Evolutionary conservation across 2,888 invertebrate genomes (phyloP).

Genomic region (Coecobrya sp.): DNA sequence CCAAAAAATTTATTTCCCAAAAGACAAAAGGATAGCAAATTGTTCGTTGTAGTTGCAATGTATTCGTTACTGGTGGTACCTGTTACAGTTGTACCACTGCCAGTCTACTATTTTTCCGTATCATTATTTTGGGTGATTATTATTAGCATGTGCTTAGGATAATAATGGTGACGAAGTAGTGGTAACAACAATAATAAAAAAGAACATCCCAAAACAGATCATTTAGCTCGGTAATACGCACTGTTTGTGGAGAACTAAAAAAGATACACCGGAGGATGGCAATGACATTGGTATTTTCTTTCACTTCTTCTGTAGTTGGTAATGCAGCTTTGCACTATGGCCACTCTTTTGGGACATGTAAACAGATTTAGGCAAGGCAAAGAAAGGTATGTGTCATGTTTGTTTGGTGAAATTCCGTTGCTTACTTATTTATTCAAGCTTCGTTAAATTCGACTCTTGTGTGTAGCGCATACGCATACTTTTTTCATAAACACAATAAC

Average conservation of each 20-base stretch:
- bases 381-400: slow-evolving; percentile 21
- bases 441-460: slow-evolving; percentile 68
- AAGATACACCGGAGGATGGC: slow-evolving; percentile 1
- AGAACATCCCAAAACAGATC: neutral
- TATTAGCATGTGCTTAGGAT: slow-evolving; percentile 68
- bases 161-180: slow-evolving; percentile 24
- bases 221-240: slow-evolving; percentile 21
- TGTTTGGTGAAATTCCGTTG: slow-evolving; percentile 35
- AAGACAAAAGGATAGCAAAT: slow-evolving; percentile 58
- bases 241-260: slow-evolving; percentile 34
- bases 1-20: slow-evolving; percentile 1
- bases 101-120: slow-evolving; percentile 19
- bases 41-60: slow-evolving; percentile 18
- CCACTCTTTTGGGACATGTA: neutral
- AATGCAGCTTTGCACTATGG: neutral
- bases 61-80: slow-evolving; percentile 59
- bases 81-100: slow-evolving; percentile 46
- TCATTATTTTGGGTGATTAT: slow-evolving; percentile 62
- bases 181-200: slow-evolving; percentile 18
- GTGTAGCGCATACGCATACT: neutral
- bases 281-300: slow-evolving; percentile 49
- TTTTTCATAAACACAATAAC: slow-evolving; percentile 7
- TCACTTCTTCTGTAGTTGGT: neutral
- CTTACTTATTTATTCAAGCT: slow-evolving; percentile 72
- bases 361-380: neutral